A percentile compares a stretch with the other conserved stretches of the same genome.
These are phyloP conservation scores for Nomada goodeniana DNA, from an alignment of 2,888 invertebrate species.

Conservation along the genomic window DNA sequence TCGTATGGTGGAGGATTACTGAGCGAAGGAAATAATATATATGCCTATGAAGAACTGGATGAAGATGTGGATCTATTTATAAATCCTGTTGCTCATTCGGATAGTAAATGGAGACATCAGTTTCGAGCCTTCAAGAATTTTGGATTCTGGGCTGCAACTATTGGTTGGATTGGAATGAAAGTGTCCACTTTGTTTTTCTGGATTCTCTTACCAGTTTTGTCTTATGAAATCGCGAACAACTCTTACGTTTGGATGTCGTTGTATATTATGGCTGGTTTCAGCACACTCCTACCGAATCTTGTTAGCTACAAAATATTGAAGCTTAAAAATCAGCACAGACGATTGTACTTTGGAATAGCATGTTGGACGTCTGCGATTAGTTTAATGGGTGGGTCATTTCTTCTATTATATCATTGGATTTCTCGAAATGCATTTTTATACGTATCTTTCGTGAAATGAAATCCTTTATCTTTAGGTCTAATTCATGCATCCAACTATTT, in stretches of 20 bases:
- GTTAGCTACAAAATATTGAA: slow-evolving; percentile 68
- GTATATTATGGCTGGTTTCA: slow-evolving; percentile 66
- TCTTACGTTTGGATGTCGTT: slow-evolving; percentile 56
- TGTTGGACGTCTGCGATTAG: slow-evolving; percentile 70
- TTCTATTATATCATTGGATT: not conserved
- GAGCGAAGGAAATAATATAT: slow-evolving; percentile 68
- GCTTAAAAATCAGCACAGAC: slow-evolving; percentile 65
- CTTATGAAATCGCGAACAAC: not conserved
- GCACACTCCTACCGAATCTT: slow-evolving; percentile 68
- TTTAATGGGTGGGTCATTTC: slow-evolving; percentile 64
- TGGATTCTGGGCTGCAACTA: slow-evolving; percentile 71
- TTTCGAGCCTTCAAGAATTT: slow-evolving; percentile 61
- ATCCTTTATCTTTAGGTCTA: slow-evolving; percentile 36
- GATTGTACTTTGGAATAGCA: slow-evolving; percentile 72
- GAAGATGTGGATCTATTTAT: slow-evolving; percentile 70
- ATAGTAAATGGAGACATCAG: slow-evolving; percentile 68
- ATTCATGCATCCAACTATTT: slow-evolving; percentile 38
- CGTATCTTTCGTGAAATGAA: not conserved
- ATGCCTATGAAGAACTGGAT: slow-evolving; percentile 71
- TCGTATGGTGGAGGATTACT: slow-evolving; percentile 43
- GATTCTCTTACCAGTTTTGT: slow-evolving; percentile 68
- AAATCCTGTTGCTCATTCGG: slow-evolving; percentile 31
- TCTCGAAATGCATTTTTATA: not conserved
- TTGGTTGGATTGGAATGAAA: slow-evolving; percentile 70
- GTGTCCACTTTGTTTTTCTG: slow-evolving; percentile 68